Evolutionary conservation across 2,797 vertebrate genomes (phyloP).

Genomic region (Taenioides sp.): DNA sequence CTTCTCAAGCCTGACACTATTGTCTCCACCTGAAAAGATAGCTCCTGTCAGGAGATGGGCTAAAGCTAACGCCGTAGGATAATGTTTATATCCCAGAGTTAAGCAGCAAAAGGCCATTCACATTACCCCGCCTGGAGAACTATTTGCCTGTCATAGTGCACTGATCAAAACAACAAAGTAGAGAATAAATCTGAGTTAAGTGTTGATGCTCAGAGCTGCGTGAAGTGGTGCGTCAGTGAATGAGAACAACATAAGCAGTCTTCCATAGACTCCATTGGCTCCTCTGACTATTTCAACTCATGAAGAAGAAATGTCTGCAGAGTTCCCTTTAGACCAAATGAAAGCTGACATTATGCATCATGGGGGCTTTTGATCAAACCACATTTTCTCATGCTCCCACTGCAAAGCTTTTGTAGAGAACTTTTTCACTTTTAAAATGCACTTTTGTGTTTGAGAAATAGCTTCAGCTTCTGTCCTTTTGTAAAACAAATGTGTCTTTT

Average conservation of each 20-base stretch:
- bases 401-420: constrained; percentile 15
- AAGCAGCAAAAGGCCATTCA: constrained; percentile 30
- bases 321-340: constrained; percentile 17
- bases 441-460: constrained; percentile 20
- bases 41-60: constrained; percentile 55
- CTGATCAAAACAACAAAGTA: constrained; percentile 45
- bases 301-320: constrained; percentile 14
- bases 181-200: constrained; percentile 24
- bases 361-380: constrained; percentile 43
- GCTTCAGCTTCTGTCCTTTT: neutral
- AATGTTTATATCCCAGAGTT: constrained; percentile 47
- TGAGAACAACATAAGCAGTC: constrained; percentile 46
- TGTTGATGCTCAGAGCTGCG: constrained; percentile 18
- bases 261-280: constrained; percentile 34
- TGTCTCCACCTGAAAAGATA: constrained; percentile 57
- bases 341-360: constrained; percentile 27
- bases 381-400: constrained; percentile 20
- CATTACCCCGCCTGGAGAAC: constrained; percentile 26
- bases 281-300: constrained; percentile 27
- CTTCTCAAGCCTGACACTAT: constrained; percentile 50
- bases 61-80: constrained; percentile 34
- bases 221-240: constrained; percentile 33
- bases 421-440: constrained; percentile 13
- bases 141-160: constrained; percentile 38
- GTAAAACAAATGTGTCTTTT: neutral